Evolutionary conservation across 2,797 vertebrate genomes (phyloP).

Genomic region (Gallirallus australis): DNA sequence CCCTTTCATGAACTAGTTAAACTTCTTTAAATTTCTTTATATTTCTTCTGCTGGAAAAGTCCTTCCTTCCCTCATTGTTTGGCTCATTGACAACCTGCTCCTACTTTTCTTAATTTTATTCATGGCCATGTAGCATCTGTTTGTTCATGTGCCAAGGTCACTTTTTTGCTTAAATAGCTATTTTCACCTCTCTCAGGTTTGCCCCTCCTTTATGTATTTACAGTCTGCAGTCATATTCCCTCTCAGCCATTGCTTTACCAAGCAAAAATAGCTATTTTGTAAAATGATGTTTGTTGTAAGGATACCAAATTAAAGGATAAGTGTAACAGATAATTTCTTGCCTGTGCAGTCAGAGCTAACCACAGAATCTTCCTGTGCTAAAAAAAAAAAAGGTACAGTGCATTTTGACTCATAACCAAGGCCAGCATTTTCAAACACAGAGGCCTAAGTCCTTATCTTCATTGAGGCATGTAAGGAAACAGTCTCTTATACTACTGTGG

Average conservation of each 20-base stretch:
- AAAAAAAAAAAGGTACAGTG: neutral
- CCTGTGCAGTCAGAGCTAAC: neutral
- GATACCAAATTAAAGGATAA: neutral
- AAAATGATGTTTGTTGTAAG: neutral
- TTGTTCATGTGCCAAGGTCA: constrained; percentile 37
- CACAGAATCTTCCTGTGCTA: neutral
- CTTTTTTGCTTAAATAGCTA: constrained; percentile 18
- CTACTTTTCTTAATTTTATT: constrained; percentile 39
- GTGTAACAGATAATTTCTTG: neutral
- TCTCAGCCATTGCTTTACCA: neutral
- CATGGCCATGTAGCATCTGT: constrained; percentile 1
- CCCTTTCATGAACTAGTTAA: neutral
- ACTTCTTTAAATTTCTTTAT: neutral
- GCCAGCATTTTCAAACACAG: neutral
- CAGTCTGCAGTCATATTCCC: neutral
- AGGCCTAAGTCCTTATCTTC: neutral
- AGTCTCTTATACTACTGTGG: neutral
- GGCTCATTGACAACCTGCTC: constrained; percentile 2
- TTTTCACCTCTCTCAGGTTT: constrained; percentile 41
- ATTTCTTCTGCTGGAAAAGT: neutral
- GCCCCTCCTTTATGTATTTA: constrained; percentile 13
- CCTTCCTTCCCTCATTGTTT: neutral
- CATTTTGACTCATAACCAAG: neutral
- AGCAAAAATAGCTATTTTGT: neutral
- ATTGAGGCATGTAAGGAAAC: neutral